phyloP scores from a whole-genome alignment of 2,888 invertebrate genomes.

The Peribatodes rhomboidaria region DNA sequence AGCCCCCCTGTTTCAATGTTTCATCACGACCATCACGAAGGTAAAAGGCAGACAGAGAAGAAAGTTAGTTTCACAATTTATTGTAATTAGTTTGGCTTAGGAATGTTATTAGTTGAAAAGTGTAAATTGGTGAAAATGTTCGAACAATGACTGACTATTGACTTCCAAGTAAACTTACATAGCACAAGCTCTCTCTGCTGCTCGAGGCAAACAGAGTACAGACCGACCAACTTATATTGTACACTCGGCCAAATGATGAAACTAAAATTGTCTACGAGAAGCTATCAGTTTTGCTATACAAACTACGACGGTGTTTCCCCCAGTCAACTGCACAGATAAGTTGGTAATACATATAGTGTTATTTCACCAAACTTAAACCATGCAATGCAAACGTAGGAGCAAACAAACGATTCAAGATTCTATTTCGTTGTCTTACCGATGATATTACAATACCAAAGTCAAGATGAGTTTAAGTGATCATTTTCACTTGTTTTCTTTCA shows the following conservation, averaged over 20 bases:
- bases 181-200: background rate
- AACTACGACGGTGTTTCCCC: background rate
- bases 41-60: background rate
- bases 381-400: too few relatives aligned
- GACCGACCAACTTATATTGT: background rate
- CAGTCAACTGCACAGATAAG: background rate
- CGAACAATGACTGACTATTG: conserved; percentile 10
- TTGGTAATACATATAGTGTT: background rate
- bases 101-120: background rate
- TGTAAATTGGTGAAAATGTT: conserved; percentile 8
- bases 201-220: conserved; percentile 3
- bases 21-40: too few relatives aligned
- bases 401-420: background rate
- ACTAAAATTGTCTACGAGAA: background rate
- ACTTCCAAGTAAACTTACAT: conserved; percentile 2
- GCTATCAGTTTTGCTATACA: background rate
- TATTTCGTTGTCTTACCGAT: background rate
- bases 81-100: background rate
- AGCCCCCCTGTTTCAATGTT: too few relatives aligned
- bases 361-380: conserved; percentile 2
- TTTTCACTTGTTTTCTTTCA: conserved; percentile 19
- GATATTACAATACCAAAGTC: background rate
- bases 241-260: background rate
- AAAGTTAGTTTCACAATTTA: background rate
- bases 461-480: conserved; percentile 1